Evolutionary conservation across 2,888 invertebrate species (phyloP).

Genomic region (Formica aserva): DNA sequence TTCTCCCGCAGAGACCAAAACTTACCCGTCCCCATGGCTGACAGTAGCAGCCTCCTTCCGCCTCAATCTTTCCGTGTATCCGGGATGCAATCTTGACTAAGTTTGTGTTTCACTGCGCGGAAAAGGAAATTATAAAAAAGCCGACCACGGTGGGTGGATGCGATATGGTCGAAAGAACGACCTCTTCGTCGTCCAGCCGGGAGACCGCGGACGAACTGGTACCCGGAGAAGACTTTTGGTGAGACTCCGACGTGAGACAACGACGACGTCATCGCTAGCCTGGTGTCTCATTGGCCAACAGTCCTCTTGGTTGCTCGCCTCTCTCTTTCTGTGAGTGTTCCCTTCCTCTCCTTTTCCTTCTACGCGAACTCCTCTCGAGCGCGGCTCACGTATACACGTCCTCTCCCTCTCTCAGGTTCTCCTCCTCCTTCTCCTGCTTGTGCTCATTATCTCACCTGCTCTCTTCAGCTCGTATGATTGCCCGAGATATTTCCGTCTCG

Average conservation of each 20-base stretch:
- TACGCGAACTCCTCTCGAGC: conserved; percentile 64
- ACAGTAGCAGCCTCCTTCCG: conserved; percentile 80
- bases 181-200: conserved; percentile 82
- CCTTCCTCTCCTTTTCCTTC: conserved; percentile 72
- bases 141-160: conserved; percentile 49
- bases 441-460: conserved; percentile 52
- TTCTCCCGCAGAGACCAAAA: conserved; percentile 57
- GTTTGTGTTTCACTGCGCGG: conserved; percentile 72
- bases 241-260: conserved; percentile 81
- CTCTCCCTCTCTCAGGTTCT: conserved; percentile 45
- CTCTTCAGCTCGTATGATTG: conserved; percentile 31
- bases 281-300: conserved; percentile 80
- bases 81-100: conserved; percentile 74
- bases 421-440: conserved; percentile 55
- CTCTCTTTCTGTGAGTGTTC: conserved; percentile 68
- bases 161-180: conserved; percentile 60
- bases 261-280: conserved; percentile 81
- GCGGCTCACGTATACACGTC: conserved; percentile 49
- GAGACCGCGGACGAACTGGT: conserved; percentile 85
- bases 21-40: conserved; percentile 85
- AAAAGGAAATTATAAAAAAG: conserved; percentile 55
- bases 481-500: conserved; percentile 48
- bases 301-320: conserved; percentile 69
- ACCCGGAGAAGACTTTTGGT: conserved; percentile 80
- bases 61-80: conserved; percentile 77